Evolutionary conservation across 2,797 vertebrate species (phyloP).

Genomic region (Epinephelus coioides): DNA sequence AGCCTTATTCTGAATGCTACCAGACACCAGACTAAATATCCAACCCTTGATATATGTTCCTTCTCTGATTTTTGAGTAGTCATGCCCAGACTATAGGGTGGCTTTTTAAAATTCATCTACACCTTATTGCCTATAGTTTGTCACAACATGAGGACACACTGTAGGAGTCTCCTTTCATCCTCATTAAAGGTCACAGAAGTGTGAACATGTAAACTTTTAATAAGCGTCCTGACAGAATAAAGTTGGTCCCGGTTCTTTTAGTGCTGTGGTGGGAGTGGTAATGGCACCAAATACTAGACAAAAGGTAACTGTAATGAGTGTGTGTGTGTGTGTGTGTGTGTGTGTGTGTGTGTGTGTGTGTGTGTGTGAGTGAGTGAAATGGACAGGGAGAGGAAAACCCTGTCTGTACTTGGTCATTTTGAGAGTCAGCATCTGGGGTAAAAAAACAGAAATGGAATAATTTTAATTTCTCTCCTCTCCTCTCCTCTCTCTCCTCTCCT

Average conservation of each 20-base stretch:
- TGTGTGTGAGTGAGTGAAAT: constrained; percentile 18
- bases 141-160: constrained; percentile 74
- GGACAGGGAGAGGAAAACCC: not conserved
- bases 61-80: constrained; percentile 1
- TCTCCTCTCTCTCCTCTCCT: constrained; percentile 30
- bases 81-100: constrained; percentile 36
- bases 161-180: constrained; percentile 75
- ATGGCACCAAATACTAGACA: constrained; percentile 72
- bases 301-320: constrained; percentile 77
- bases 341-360: constrained; percentile 36
- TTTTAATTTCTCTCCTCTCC: constrained; percentile 30
- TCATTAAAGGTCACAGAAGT: constrained; percentile 84
- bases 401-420: constrained; percentile 26
- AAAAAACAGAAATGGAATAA: constrained; percentile 19
- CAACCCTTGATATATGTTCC: not conserved
- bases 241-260: constrained; percentile 79
- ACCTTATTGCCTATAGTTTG: constrained; percentile 79
- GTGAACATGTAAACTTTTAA: constrained; percentile 87
- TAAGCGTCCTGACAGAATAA: constrained; percentile 81
- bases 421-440: constrained; percentile 14
- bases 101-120: constrained; percentile 38
- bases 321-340: constrained; percentile 19
- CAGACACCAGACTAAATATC: constrained; percentile 3
- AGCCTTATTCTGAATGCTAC: not conserved
- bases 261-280: constrained; percentile 76